A percentile compares a stretch with the other conserved stretches of the same genome.
Conservation (phyloP, 2,113 vertebrate genomes). For the Reinhardtius hippoglossoides region DNA sequence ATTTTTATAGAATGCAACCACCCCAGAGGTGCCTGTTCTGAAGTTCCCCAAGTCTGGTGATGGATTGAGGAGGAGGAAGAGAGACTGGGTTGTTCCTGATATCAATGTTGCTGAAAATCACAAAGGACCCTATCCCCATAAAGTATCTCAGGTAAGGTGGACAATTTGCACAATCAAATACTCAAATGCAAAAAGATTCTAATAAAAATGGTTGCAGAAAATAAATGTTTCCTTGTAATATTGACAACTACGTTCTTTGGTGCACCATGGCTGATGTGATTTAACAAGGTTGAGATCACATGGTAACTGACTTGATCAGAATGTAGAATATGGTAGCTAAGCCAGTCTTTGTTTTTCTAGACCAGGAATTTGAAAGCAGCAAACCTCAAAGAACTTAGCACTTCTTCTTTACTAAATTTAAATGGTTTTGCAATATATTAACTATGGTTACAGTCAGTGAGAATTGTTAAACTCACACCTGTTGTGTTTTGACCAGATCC, state of each 20-base stretch:
- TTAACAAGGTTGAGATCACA: neutral
- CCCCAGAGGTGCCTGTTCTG: conserved; percentile 48
- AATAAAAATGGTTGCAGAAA: neutral
- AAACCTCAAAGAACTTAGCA: neutral
- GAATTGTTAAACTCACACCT: neutral
- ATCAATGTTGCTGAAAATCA: conserved; percentile 54
- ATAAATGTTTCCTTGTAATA: neutral
- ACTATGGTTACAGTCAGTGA: neutral
- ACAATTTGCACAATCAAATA: neutral
- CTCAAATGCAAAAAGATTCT: neutral
- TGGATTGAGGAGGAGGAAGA: conserved; percentile 76
- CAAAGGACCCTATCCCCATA: conserved; percentile 60
- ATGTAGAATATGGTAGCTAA: neutral
- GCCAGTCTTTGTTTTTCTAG: neutral
- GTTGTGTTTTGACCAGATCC: conserved; percentile 67
- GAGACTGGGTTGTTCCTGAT: conserved; percentile 79
- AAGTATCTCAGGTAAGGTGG: conserved; percentile 62
- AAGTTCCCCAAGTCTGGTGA: conserved; percentile 58
- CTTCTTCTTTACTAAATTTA: neutral
- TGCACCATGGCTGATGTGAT: neutral
- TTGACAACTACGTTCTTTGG: neutral
- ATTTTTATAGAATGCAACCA: conserved; percentile 34
- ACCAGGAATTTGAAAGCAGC: neutral
- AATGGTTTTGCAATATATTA: neutral
- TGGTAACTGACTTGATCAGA: neutral